Percentiles rank a stretch among this genome's conserved stretches.
These are phyloP conservation scores for Drosophila kanapiae DNA, from an alignment of 1,140 invertebrate genomes.

Conservation along the genomic window DNA sequence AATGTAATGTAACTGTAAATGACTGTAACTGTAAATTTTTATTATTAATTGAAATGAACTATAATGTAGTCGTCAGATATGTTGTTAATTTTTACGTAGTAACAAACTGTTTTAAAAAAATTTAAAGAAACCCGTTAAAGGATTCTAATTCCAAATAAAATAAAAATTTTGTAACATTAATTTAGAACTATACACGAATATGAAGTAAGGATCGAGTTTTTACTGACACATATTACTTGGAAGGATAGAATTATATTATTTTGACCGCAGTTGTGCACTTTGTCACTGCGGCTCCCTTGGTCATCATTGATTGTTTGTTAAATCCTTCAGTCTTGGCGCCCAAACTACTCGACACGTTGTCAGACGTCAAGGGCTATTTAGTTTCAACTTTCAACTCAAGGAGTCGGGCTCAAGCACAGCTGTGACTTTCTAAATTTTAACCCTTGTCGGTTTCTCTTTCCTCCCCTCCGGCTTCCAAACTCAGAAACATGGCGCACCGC, in stretches of 20 bases:
- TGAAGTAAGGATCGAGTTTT: too few species aligned
- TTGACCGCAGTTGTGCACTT: not conserved
- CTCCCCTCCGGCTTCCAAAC: not conserved
- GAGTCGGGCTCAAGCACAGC: not conserved
- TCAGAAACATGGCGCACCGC: slow-evolving; percentile 56
- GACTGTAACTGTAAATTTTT: too few species aligned
- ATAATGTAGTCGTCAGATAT: too few species aligned
- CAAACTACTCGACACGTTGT: slow-evolving; percentile 16
- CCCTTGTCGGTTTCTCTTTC: not conserved
- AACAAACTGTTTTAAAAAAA: too few species aligned
- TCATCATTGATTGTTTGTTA: slow-evolving; percentile 14
- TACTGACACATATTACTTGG: too few species aligned
- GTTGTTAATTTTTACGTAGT: too few species aligned
- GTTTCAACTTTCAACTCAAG: not conserved
- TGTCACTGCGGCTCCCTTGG: not conserved
- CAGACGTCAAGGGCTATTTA: slow-evolving; percentile 11
- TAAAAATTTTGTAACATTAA: too few species aligned
- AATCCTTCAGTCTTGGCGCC: slow-evolving; percentile 13
- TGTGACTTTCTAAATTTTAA: slow-evolving; percentile 22
- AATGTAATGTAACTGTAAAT: too few species aligned
- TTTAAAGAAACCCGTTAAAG: too few species aligned
- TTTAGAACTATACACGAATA: too few species aligned
- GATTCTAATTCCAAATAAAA: too few species aligned
- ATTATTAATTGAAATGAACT: too few species aligned
- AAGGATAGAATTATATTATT: not conserved